These are phyloP conservation scores for Brachionus plicatilis DNA, from an alignment of 1,140 invertebrate genomes.

Conservation along the genomic window DNA sequence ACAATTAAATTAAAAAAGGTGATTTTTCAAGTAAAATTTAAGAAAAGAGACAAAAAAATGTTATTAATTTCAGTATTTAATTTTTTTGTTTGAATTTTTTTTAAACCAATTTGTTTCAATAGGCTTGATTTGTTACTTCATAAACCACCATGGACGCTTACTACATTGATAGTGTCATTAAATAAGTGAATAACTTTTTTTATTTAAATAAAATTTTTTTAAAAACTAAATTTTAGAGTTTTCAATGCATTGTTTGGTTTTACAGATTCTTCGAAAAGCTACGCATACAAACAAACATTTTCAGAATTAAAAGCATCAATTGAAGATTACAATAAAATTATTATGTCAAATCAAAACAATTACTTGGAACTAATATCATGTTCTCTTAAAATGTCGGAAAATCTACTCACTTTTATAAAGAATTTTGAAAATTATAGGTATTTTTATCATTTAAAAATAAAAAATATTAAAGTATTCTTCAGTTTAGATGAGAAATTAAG, in stretches of 20 bases:
- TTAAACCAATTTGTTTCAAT: not conserved
- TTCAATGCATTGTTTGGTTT: slow-evolving; percentile 24
- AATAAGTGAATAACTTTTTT: not conserved
- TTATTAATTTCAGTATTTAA: not conserved
- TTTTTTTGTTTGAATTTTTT: not conserved
- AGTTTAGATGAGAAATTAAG: not conserved
- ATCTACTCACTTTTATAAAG: not conserved
- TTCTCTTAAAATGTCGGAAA: not conserved
- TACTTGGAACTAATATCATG: not conserved
- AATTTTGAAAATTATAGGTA: not conserved
- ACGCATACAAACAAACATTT: not conserved
- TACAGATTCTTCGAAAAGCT: not conserved
- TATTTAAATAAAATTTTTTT: not conserved
- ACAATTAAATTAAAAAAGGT: no score
- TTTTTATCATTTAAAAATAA: not conserved
- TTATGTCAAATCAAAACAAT: not conserved
- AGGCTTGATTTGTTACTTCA: not conserved
- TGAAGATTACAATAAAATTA: not conserved
- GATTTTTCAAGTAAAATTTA: no score
- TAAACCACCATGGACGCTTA: slow-evolving; percentile 28
- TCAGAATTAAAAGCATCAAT: not conserved
- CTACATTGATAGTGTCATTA: not conserved
- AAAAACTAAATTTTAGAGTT: not conserved
- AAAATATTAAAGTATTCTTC: not conserved
- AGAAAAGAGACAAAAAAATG: no score